These are phyloP conservation scores for Halichondria panicea DNA, from an alignment of 37 sponge, comb jelly and placozoan species.

Conservation along the genomic window DNA sequence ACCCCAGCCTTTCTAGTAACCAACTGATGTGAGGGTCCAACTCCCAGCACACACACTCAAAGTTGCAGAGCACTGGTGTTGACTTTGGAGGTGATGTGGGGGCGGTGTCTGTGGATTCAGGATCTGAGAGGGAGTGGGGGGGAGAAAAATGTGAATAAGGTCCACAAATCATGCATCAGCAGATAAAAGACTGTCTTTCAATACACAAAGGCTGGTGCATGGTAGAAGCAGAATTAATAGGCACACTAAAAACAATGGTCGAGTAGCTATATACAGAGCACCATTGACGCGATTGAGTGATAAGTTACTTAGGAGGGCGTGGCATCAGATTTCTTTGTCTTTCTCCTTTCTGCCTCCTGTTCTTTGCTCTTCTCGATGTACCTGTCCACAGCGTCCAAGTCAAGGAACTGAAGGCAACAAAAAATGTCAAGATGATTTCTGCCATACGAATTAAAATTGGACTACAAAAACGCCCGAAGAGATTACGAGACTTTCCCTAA, in stretches of 20 bases:
- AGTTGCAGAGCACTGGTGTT: constrained; percentile 14
- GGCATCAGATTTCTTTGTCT: constrained; percentile 45
- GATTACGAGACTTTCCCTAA: background rate
- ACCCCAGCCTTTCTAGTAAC: constrained; percentile 92
- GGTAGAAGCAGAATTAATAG: too few relatives aligned
- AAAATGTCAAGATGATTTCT: too few relatives aligned
- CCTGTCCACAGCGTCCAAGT: constrained; percentile 75
- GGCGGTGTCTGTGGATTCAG: background rate
- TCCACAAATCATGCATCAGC: too few relatives aligned
- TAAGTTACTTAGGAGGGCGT: too few relatives aligned
- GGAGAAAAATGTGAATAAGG: too few relatives aligned
- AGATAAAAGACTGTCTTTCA: too few relatives aligned
- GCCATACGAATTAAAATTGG: too few relatives aligned
- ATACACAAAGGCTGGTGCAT: too few relatives aligned
- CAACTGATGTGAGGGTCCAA: constrained; percentile 91
- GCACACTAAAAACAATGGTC: too few relatives aligned
- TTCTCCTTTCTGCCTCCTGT: constrained; percentile 90
- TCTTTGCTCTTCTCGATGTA: constrained; percentile 87
- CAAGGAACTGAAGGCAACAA: constrained; percentile 90
- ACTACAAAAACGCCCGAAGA: background rate
- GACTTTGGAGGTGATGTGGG: too few relatives aligned
- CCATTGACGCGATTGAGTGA: too few relatives aligned
- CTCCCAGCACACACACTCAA: constrained; percentile 84
- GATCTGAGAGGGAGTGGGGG: background rate
- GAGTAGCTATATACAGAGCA: too few relatives aligned